A percentile compares a stretch with the other conserved stretches of the same genome.
These are phyloP conservation scores for Lutraria rhynchaena DNA, from an alignment of 1,140 invertebrate species.

Conservation along the genomic window DNA sequence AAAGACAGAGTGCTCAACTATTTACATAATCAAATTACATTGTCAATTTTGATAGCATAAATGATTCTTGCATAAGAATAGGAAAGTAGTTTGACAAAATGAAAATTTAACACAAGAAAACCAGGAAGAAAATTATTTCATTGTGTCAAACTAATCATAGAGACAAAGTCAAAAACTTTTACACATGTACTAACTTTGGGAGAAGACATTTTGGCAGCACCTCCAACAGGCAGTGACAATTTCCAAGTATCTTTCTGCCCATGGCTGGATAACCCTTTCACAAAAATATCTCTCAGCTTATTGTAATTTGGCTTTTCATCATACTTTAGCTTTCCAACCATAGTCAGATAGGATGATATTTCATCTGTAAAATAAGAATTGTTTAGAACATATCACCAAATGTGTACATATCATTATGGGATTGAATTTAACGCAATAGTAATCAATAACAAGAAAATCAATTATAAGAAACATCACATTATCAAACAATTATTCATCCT, in stretches of 20 bases:
- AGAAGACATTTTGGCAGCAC: conserved; percentile 5
- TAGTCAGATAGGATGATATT: conserved; percentile 87
- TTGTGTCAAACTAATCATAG: too few species aligned
- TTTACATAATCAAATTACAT: too few species aligned
- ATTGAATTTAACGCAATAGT: too few species aligned
- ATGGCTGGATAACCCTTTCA: conserved; percentile 80
- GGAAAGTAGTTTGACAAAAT: too few species aligned
- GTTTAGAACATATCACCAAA: neutral
- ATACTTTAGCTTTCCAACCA: conserved; percentile 88
- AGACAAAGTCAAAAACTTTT: too few species aligned
- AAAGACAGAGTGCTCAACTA: too few species aligned
- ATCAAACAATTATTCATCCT: too few species aligned
- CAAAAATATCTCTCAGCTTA: conserved; percentile 87
- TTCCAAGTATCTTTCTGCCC: conserved; percentile 70
- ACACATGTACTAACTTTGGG: conserved; percentile 21
- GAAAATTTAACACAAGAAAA: too few species aligned
- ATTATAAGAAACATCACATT: too few species aligned
- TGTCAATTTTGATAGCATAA: neutral
- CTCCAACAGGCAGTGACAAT: conserved; percentile 60
- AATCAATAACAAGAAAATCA: too few species aligned
- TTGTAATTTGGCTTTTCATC: conserved; percentile 89
- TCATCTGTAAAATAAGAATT: conserved; percentile 63
- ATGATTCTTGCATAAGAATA: neutral
- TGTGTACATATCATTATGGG: too few species aligned
- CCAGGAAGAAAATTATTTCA: too few species aligned